Evolutionary conservation across 2,888 invertebrate species (phyloP).

Genomic region (Sesia apiformis): DNA sequence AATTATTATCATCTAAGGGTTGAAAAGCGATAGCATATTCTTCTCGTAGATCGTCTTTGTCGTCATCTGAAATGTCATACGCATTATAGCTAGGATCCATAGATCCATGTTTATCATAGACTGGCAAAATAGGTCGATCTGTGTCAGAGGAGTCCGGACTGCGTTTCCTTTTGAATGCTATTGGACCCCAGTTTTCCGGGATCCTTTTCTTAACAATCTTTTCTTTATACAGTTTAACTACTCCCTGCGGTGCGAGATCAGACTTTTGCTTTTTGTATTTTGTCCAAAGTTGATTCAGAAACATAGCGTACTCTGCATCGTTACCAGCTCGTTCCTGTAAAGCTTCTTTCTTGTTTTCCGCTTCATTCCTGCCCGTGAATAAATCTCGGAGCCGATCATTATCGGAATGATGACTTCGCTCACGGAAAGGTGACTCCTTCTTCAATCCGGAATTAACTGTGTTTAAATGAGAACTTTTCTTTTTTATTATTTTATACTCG

Average conservation of each 20-base stretch:
- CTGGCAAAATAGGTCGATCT: constrained; percentile 26
- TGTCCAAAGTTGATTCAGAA: constrained; percentile 73
- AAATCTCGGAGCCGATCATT: constrained; percentile 55
- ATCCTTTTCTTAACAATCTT: constrained; percentile 61
- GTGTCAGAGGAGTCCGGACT: constrained; percentile 47
- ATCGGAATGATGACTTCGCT: constrained; percentile 52
- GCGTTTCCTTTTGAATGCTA: constrained; percentile 66
- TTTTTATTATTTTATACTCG: constrained; percentile 71
- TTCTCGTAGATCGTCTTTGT: constrained; percentile 58
- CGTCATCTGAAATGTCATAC: constrained; percentile 48
- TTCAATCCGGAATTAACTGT: constrained; percentile 23
- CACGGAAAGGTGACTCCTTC: constrained; percentile 56
- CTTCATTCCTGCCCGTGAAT: constrained; percentile 48
- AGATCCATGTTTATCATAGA: constrained; percentile 36
- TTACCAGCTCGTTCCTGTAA: constrained; percentile 42
- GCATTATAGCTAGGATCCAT: constrained; percentile 43
- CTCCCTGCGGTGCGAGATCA: constrained; percentile 51
- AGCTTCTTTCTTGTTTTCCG: constrained; percentile 36
- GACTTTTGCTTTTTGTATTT: constrained; percentile 62
- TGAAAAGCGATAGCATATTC: constrained; percentile 67
- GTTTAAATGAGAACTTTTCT: constrained; percentile 47
- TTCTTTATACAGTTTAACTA: constrained; percentile 61
- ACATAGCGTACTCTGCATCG: constrained; percentile 68
- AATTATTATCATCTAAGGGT: constrained; percentile 56
- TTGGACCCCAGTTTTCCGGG: constrained; percentile 65